A percentile compares a stretch with the other conserved stretches of the same genome.
Conservation (phyloP, 2,888 invertebrate genomes). For the Rhamphomyia laevipes region DNA sequence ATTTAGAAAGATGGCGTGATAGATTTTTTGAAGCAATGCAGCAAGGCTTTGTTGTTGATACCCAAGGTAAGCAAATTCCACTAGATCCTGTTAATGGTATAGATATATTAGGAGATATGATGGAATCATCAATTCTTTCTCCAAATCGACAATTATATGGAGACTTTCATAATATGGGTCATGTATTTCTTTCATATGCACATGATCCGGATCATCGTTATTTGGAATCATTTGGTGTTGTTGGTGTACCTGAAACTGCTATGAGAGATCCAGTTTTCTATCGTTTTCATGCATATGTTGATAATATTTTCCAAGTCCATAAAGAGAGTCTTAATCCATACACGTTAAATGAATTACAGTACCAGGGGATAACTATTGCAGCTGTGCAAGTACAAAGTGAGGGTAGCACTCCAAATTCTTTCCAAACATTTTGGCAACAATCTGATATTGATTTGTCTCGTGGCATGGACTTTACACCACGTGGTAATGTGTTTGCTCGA, state of each 20-base stretch:
- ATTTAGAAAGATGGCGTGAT: conserved; percentile 64
- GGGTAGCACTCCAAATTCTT: conserved; percentile 43
- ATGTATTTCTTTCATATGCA: conserved; percentile 60
- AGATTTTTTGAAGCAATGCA: conserved; percentile 61
- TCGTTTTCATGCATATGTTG: conserved; percentile 70
- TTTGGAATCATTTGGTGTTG: conserved; percentile 67
- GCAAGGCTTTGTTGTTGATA: conserved; percentile 44
- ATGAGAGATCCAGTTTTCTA: conserved; percentile 83
- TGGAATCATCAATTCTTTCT: conserved; percentile 62
- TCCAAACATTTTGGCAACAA: conserved; percentile 69
- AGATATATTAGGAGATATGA: conserved; percentile 65
- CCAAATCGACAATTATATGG: conserved; percentile 62
- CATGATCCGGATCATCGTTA: conserved; percentile 66
- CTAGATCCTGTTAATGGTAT: conserved; percentile 60
- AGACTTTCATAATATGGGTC: conserved; percentile 72
- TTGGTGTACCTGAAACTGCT: conserved; percentile 73
- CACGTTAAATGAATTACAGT: conserved; percentile 29
- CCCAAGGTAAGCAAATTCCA: conserved; percentile 42
- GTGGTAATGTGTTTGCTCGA: conserved; percentile 56
- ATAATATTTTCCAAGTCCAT: conserved; percentile 64
- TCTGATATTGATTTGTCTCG: conserved; percentile 64
- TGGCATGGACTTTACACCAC: conserved; percentile 71
- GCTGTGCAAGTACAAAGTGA: conserved; percentile 43
- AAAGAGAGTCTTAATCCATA: conserved; percentile 61
- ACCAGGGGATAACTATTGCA: conserved; percentile 45